phyloP scores from a whole-genome alignment of 2,888 invertebrate genomes.

The Ochropleura plecta region DNA sequence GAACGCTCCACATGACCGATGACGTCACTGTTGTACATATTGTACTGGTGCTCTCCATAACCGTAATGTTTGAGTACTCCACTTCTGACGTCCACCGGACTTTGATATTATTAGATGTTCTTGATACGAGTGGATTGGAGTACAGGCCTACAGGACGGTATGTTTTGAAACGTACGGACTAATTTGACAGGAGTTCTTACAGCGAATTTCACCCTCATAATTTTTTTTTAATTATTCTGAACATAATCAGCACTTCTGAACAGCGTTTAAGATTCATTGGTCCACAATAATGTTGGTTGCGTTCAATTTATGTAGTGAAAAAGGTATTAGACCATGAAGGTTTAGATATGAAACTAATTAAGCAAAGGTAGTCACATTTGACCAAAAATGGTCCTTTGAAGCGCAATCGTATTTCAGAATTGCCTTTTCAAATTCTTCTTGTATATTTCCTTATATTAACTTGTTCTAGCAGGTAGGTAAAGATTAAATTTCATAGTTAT shows the following conservation, averaged over 20 bases:
- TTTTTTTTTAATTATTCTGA: background rate
- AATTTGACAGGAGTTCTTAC: slow-evolving; percentile 6
- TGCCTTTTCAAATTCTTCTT: background rate
- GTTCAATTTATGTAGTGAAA: background rate
- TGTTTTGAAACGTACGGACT: slow-evolving; percentile 2
- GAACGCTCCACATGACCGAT: slow-evolving; percentile 71
- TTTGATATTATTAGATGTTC: slow-evolving; percentile 46
- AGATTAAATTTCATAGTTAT: slow-evolving; percentile 22
- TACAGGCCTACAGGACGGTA: background rate
- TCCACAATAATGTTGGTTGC: background rate
- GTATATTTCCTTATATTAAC: slow-evolving; percentile 1
- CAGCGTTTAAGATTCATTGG: background rate
- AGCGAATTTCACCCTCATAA: background rate
- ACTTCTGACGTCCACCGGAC: slow-evolving; percentile 20
- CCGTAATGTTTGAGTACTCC: slow-evolving; percentile 41
- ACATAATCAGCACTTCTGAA: background rate
- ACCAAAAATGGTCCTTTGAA: background rate
- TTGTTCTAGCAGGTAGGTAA: slow-evolving; percentile 17
- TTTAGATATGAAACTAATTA: background rate
- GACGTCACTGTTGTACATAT: slow-evolving; percentile 73
- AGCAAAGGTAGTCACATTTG: background rate
- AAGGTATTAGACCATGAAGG: background rate
- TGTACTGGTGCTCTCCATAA: slow-evolving; percentile 49
- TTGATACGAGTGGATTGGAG: slow-evolving; percentile 22
- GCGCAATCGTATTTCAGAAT: background rate